Percentiles rank a stretch among this genome's conserved stretches.
These are phyloP conservation scores for Ellobius talpinus DNA, from an alignment of 2,113 vertebrate genomes.

Conservation along the genomic window DNA sequence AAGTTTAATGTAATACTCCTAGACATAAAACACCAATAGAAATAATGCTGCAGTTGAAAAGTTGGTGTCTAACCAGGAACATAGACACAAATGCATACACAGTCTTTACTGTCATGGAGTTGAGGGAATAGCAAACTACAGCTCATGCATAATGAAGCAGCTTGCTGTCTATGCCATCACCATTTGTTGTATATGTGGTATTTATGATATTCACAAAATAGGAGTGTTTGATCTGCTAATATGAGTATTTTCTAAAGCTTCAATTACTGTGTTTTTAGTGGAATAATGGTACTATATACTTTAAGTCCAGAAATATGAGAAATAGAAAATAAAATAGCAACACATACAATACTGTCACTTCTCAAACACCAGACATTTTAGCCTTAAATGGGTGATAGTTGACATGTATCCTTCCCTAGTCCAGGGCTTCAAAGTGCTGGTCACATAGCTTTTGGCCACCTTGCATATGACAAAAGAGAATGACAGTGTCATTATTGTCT, in stretches of 20 bases:
- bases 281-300: slow-evolving; percentile 9
- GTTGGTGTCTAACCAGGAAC: not conserved
- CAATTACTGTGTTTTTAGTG: slow-evolving; percentile 53
- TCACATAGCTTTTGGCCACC: not conserved
- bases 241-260: slow-evolving; percentile 62
- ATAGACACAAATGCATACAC: not conserved
- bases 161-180: slow-evolving; percentile 75
- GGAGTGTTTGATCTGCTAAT: slow-evolving; percentile 69
- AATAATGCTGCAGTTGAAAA: not conserved
- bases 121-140: not conserved
- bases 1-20: not conserved
- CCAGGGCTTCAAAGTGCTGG: not conserved
- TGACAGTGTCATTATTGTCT: accelerated
- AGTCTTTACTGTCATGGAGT: not conserved
- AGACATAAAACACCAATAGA: not conserved
- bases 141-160: slow-evolving; percentile 78
- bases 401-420: not conserved
- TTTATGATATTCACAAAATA: slow-evolving; percentile 70
- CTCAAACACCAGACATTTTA: not conserved
- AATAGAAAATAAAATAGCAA: slow-evolving; percentile 50
- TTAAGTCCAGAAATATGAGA: slow-evolving; percentile 19
- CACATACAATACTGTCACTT: not conserved
- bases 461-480: not conserved
- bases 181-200: slow-evolving; percentile 58
- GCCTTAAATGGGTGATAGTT: not conserved